Base-by-base conservation (phyloP, 2,888 invertebrate species). In the Eristalis tenax region DNA sequence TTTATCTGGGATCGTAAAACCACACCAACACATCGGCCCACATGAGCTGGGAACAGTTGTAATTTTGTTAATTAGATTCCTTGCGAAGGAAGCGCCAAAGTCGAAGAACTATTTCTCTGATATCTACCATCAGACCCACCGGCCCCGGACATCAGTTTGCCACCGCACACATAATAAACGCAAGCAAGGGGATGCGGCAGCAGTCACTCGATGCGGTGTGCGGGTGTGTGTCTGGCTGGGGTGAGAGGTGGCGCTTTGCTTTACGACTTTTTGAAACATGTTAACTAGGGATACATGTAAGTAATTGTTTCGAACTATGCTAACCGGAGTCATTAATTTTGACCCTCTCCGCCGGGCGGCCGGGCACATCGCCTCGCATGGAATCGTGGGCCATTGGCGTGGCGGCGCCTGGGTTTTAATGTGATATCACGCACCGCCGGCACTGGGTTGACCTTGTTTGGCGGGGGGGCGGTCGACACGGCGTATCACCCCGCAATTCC, bases 261-360 rank as follows among this genome's bases (percentile, higher is more conserved):
- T 83, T 83, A 79, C 78, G 86, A 86, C 74, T 86, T 75, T 86
- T 83, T 79, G 83, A 86, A 83, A 75, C 83, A 86, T 79, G 78
- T 78, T 86, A 82, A 86, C 85, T 82, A 82, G 73, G 69, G 50
- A 70, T 65, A 74, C 86, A 66, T 63, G 83, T 86, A 83, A 83
- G 70, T 86, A 86, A 86, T 86, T 83, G 86, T 86, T 86, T 83
- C 78, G 74, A 86, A 86, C 86, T 86, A 86, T 86, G 83, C 86
- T 79, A 83, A 86, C 83, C 86, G 66, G 63, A 83, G 83, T 83
- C 83, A 86, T 86, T 86, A 86, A 78, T 86, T 86, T 78, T 23
- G 59, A 68, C 43, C 74, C 28, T 56, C 64, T 57, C 66, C n/a
- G 5, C 28, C 59, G 38, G n/a, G 11, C 15, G 18, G 23, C 38